Evolutionary conservation across 2,888 invertebrate species (phyloP).

Genomic region (Philhelius pedissequus): DNA sequence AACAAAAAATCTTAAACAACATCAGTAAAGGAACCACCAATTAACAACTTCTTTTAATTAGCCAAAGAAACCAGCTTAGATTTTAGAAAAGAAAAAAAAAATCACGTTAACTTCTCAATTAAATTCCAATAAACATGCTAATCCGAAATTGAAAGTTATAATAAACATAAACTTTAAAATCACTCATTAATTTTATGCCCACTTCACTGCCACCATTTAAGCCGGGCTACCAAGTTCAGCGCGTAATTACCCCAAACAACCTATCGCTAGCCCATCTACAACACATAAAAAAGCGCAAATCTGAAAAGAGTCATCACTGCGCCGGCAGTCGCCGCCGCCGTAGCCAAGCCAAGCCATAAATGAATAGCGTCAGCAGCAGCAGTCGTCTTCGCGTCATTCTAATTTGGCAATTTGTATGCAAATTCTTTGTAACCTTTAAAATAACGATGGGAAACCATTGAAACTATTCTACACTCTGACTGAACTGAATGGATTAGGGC

Average conservation of each 20-base stretch:
- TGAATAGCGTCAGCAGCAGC: not conserved
- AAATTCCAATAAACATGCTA: slow-evolving; percentile 47
- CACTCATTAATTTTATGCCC: slow-evolving; percentile 65
- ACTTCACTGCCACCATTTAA: slow-evolving; percentile 55
- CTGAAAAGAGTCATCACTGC: not conserved
- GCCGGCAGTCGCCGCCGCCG: not conserved
- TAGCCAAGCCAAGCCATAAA: too few species aligned
- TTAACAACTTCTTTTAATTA: slow-evolving; percentile 41
- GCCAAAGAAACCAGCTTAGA: slow-evolving; percentile 35
- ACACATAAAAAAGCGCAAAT: slow-evolving; percentile 52
- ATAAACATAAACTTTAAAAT: slow-evolving; percentile 49
- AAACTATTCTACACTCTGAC: slow-evolving; percentile 13
- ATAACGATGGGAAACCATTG: slow-evolving; percentile 60
- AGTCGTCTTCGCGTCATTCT: slow-evolving; percentile 56
- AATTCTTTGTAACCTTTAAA: slow-evolving; percentile 69
- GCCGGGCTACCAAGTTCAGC: slow-evolving; percentile 57
- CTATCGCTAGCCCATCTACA: slow-evolving; percentile 59
- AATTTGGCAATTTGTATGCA: slow-evolving; percentile 69
- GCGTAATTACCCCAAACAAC: slow-evolving; percentile 59
- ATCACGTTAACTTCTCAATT: slow-evolving; percentile 40
- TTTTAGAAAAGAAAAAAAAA: not conserved
- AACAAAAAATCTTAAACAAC: not conserved
- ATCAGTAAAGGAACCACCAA: slow-evolving; percentile 23
- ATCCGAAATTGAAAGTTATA: slow-evolving; percentile 54
- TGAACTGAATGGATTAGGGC: slow-evolving; percentile 58